Conservation (phyloP, 2,888 invertebrate genomes). For the Sympetrum striolatum region DNA sequence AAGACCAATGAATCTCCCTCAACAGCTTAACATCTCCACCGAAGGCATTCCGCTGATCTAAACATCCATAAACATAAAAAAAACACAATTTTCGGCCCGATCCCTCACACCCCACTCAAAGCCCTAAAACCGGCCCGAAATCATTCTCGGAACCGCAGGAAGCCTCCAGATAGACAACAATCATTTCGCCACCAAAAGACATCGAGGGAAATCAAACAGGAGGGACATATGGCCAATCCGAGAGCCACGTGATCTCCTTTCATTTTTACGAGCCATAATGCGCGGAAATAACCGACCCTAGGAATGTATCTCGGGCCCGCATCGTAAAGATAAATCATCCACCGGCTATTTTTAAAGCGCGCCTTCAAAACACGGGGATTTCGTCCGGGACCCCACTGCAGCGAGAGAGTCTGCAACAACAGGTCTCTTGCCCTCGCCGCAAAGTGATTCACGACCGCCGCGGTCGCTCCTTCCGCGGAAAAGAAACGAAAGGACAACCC, state of each 20-base stretch:
- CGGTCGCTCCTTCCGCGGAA: background rate
- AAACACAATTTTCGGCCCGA: background rate
- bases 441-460: background rate
- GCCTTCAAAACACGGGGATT: background rate
- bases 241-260: background rate
- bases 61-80: too few relatives aligned
- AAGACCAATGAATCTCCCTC: too few relatives aligned
- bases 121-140: background rate
- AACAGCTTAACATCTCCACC: too few relatives aligned
- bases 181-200: background rate
- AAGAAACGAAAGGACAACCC: background rate
- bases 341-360: background rate
- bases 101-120: background rate
- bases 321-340: background rate
- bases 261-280: background rate
- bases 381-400: background rate
- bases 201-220: background rate
- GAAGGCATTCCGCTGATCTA: too few relatives aligned
- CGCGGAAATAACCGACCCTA: background rate
- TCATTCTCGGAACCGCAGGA: background rate
- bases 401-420: background rate
- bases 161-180: background rate
- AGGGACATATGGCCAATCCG: background rate
- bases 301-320: background rate
- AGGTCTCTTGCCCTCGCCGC: background rate